phyloP scores from a whole-genome alignment of 2,113 vertebrate species.

The Tragelaphus imberbis region DNA sequence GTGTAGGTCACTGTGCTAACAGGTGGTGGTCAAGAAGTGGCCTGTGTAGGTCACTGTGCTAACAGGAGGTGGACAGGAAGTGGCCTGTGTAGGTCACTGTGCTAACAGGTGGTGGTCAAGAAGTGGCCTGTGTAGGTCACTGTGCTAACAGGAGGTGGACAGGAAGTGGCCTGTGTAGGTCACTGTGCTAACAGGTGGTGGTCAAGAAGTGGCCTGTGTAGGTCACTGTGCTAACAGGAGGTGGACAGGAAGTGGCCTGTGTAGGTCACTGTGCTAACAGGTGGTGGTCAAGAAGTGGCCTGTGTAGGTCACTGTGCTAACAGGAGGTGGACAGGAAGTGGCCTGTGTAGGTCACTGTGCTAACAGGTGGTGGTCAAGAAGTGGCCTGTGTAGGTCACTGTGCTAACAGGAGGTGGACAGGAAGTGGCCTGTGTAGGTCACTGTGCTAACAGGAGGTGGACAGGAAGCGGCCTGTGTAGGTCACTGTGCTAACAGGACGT shows the following conservation, averaged over 20 bases:
- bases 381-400: fast-evolving
- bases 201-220: fast-evolving
- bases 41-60: no score
- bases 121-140: fast-evolving
- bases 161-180: no score
- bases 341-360: fast-evolving
- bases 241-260: no score
- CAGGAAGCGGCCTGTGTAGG: fast-evolving
- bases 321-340: no score
- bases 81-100: fast-evolving
- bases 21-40: not conserved
- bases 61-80: not conserved
- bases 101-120: no score
- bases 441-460: not conserved
- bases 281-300: no score
- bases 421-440: fast-evolving
- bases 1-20: no score
- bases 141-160: fast-evolving
- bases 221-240: not conserved
- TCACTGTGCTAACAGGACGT: not conserved
- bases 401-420: no score
- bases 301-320: fast-evolving
- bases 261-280: no score
- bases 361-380: no score
- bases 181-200: not conserved